Conservation (phyloP, 1,140 invertebrate species). For the Drosophila erecta region DNA sequence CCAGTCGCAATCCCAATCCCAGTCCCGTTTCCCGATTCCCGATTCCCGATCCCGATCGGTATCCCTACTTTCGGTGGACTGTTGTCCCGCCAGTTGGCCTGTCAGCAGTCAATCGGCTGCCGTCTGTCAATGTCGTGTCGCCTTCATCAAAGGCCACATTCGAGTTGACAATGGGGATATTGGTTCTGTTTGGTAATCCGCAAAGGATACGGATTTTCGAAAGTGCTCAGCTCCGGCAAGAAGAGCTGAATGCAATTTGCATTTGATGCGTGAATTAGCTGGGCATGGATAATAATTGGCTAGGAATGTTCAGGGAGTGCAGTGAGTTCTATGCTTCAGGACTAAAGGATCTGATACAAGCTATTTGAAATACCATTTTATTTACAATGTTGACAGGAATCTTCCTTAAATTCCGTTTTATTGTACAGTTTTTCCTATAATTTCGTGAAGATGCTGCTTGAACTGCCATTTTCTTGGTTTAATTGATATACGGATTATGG, state of each 20-base stretch:
- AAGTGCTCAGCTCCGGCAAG: conserved; percentile 13
- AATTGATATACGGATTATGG: conserved; percentile 43
- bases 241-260: conserved; percentile 43
- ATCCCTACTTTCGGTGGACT: conserved; percentile 11
- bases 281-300: conserved; percentile 38
- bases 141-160: conserved; percentile 76
- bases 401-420: no score
- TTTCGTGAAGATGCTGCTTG: no score
- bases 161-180: conserved; percentile 62
- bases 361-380: no score
- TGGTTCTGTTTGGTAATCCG: conserved; percentile 30
- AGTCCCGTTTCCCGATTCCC: no score
- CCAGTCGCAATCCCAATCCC: not conserved
- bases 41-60: not conserved
- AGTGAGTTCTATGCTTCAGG: not conserved
- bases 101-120: conserved; percentile 75
- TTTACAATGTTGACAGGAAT: no score
- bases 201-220: conserved; percentile 50
- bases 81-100: conserved; percentile 33
- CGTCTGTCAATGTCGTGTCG: conserved; percentile 79
- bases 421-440: not conserved
- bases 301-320: not conserved
- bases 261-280: conserved; percentile 67
- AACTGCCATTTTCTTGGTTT: not conserved
- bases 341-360: no score